Evolutionary conservation across 2,797 vertebrate genomes (phyloP), one percentile per base, ranked within the genome.

Genomic region (Lates japonicus): DNA sequence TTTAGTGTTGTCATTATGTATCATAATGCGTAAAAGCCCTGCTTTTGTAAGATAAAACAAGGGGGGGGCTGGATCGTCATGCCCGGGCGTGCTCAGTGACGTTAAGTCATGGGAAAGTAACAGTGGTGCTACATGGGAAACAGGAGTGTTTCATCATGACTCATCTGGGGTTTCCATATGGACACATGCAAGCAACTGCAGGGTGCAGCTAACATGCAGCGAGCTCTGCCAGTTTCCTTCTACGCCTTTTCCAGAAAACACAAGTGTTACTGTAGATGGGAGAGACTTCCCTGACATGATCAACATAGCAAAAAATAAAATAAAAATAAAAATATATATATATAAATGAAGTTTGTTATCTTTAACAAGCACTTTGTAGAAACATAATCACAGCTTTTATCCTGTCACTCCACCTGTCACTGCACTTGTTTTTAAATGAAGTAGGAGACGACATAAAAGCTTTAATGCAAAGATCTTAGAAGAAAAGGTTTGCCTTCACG

Each of bases 51-150:
- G 20, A 63, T 61, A 68, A 81, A 49, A 76, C 31, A 2, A 74
- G 17, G 46, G 39, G 17, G 4, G 42, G 3, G 16, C 37, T 74
- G 1, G 11, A 17, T 76, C 57, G 4, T 75, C 87, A 22, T 72
- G 91, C 57, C 58, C 0, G 3, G 73, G 29, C 88, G 0, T 70
- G 89, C 67, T 75, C 35, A 5, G 25, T 76, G 83, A 81, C 35
- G 49, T 74, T 25, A 46, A 71, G 19, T 80, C 60, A 55, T 86
- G 76, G 70, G 79, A 92, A 87, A 74, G 54, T 49, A 68, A 39
- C 20, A 1, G 44, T 7, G 7, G 3, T 4, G 55, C 61, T 17
- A 20, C 72, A 65, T 73, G 66, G 62, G 81, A 91, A 89, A 77
- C 1, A 1, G 13, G 70, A 59, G n/a, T 42, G 80, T 81, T 82